Conservation (phyloP, 2,888 invertebrate species). For the Nemurella pictetii region DNA sequence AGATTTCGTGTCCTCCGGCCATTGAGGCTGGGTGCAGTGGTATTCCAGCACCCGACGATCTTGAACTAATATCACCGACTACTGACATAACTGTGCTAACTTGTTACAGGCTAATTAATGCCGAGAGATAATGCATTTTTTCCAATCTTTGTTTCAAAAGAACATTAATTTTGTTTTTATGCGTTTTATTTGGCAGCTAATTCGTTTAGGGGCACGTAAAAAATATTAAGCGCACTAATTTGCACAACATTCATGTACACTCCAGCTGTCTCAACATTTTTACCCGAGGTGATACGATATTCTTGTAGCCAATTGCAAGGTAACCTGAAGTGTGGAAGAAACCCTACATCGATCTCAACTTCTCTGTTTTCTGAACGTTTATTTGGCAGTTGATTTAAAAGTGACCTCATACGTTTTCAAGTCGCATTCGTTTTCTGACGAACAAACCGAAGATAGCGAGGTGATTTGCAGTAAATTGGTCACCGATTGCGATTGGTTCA, state of each 20-base stretch:
- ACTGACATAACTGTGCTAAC: background rate
- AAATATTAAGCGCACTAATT: too few species aligned
- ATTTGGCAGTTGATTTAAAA: too few species aligned
- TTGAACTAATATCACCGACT: background rate
- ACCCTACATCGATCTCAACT: too few species aligned
- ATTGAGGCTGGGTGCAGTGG: background rate
- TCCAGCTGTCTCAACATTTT: too few species aligned
- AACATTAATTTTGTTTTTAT: background rate
- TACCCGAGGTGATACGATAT: too few species aligned
- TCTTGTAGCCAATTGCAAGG: too few species aligned
- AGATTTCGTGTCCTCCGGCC: background rate
- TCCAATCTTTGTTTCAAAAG: background rate
- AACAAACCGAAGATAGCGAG: background rate
- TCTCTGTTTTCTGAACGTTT: too few species aligned
- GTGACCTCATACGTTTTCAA: background rate
- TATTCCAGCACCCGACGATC: background rate
- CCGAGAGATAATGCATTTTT: background rate
- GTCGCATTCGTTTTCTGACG: background rate
- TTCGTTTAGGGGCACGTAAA: too few species aligned
- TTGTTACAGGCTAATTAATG: background rate
- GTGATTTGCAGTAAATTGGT: background rate
- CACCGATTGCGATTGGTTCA: background rate
- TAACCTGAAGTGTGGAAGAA: too few species aligned
- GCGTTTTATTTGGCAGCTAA: too few species aligned
- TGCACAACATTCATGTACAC: too few species aligned